These are phyloP conservation scores for Synanceia verrucosa DNA, from an alignment of 2,797 vertebrate species.

Conservation along the genomic window DNA sequence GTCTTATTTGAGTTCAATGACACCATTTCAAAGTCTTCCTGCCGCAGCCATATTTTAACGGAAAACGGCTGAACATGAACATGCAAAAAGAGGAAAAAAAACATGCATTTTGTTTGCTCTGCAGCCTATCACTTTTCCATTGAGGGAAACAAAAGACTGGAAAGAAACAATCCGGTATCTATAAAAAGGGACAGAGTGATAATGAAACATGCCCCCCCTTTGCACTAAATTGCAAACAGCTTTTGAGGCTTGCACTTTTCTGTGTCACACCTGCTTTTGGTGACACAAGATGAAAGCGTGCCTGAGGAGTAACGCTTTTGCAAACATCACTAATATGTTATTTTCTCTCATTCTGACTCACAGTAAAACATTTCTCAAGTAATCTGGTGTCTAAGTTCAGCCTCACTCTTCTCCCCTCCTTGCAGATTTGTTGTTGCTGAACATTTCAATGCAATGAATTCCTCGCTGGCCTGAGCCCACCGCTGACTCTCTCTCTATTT, in stretches of 20 bases:
- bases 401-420: neutral
- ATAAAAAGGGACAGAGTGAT: constrained; percentile 21
- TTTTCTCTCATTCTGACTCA: constrained; percentile 12
- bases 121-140: neutral
- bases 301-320: constrained; percentile 4
- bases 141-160: neutral
- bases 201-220: neutral
- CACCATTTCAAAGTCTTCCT: constrained; percentile 22
- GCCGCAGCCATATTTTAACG: constrained; percentile 12
- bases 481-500: constrained; percentile 44
- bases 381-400: neutral
- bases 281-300: constrained; percentile 18
- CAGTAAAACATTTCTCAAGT: constrained; percentile 4
- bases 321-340: constrained; percentile 15
- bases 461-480: constrained; percentile 41
- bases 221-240: neutral
- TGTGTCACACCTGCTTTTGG: constrained; percentile 53
- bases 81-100: constrained; percentile 3
- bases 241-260: constrained; percentile 26
- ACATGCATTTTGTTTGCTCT: neutral
- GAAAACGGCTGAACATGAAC: neutral
- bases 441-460: constrained; percentile 53
- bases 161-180: constrained; percentile 11
- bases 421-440: constrained; percentile 37
- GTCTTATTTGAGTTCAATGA: constrained; percentile 44